Percentiles rank a stretch among this genome's conserved stretches.
Evolutionary conservation across 2,113 vertebrate genomes (phyloP).

Genomic region (Nettapus auritus): DNA sequence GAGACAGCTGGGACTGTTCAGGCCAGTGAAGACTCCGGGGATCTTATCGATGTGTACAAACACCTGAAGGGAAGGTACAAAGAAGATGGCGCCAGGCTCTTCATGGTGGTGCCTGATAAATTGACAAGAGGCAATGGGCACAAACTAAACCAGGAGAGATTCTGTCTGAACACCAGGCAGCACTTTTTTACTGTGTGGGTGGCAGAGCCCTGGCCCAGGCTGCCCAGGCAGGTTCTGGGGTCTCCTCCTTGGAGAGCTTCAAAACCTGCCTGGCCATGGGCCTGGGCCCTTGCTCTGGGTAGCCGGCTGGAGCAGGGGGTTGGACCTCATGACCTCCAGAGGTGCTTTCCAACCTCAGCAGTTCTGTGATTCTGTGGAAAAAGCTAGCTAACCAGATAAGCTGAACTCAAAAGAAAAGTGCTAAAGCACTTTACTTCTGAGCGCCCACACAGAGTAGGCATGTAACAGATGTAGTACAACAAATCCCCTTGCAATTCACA

Average conservation of each 20-base stretch:
- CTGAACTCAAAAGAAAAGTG: not conserved
- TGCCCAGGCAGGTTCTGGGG: not conserved
- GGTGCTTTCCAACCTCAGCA: not conserved
- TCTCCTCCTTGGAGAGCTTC: not conserved
- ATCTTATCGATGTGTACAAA: not conserved
- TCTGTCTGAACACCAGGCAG: not conserved
- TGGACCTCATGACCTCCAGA: not conserved
- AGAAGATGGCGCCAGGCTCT: not conserved
- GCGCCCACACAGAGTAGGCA: not conserved
- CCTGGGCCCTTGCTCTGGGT: not conserved
- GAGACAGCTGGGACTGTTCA: not conserved
- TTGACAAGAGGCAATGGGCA: not conserved
- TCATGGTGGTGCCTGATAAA: not conserved
- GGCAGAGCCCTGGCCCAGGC: not conserved
- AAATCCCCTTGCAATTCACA: constrained; percentile 41
- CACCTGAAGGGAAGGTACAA: not conserved
- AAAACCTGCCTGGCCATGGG: not conserved
- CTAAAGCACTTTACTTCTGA: not conserved
- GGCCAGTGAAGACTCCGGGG: not conserved
- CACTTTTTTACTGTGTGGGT: not conserved
- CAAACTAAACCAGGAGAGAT: not conserved
- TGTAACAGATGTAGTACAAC: constrained; percentile 29
- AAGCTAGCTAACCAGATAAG: not conserved
- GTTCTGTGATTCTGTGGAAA: not conserved
- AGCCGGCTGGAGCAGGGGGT: not conserved